These are phyloP conservation scores for Triplophysa tibetana DNA, from an alignment of 2,113 vertebrate genomes.

Conservation along the genomic window DNA sequence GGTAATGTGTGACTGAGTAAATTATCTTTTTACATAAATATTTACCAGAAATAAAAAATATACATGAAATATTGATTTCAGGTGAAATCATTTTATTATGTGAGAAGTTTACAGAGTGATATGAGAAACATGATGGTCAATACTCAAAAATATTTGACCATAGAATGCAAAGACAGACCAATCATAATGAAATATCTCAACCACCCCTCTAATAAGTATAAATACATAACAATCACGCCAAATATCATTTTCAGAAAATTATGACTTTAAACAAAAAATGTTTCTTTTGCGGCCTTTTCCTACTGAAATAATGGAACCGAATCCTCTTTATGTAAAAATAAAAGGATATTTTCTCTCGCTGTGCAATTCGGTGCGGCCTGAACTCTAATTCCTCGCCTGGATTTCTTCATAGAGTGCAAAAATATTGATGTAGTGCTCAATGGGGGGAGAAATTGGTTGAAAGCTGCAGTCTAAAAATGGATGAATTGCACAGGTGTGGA, in stretches of 20 bases:
- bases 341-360: not conserved
- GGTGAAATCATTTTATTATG: too few relatives aligned
- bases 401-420: conserved; percentile 34
- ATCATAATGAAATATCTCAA: too few relatives aligned
- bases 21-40: too few relatives aligned
- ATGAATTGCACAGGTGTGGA: conserved; percentile 54
- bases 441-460: conserved; percentile 46
- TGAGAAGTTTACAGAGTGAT: too few relatives aligned
- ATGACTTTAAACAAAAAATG: conserved; percentile 16
- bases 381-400: conserved; percentile 4
- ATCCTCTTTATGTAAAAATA: conserved; percentile 11
- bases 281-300: conserved; percentile 12
- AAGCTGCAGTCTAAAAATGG: conserved; percentile 25
- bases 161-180: not conserved
- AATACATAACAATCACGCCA: not conserved
- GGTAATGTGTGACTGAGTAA: too few relatives aligned
- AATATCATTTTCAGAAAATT: conserved; percentile 14
- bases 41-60: too few relatives aligned
- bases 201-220: too few relatives aligned
- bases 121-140: too few relatives aligned
- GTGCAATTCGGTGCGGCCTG: not conserved
- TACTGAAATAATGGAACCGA: not conserved
- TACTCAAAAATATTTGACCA: not conserved
- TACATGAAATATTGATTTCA: too few relatives aligned
- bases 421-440: conserved; percentile 48